These are phyloP conservation scores for Daubentonia madagascariensis DNA, from an alignment of 2,113 vertebrate species.

Conservation along the genomic window DNA sequence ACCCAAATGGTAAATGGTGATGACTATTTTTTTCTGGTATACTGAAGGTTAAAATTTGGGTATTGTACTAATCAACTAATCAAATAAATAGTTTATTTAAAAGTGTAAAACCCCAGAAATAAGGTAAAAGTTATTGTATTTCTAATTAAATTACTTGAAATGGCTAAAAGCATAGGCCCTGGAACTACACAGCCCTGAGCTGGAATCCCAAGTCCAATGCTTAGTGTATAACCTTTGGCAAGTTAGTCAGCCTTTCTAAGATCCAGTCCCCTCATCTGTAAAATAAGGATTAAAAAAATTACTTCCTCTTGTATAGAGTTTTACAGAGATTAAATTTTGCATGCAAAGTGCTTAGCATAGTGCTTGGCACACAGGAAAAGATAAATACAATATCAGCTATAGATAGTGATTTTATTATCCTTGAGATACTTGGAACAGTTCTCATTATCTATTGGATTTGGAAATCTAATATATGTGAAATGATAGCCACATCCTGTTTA, in stretches of 20 bases:
- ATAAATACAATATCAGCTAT: neutral
- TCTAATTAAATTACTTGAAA: conserved; percentile 10
- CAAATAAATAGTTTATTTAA: neutral
- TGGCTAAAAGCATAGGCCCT: neutral
- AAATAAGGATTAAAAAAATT: conserved; percentile 45
- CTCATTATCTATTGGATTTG: neutral
- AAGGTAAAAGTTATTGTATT: neutral
- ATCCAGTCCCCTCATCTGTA: conserved; percentile 26
- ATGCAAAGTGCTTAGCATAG: neutral
- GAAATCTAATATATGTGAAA: neutral
- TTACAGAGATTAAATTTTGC: neutral
- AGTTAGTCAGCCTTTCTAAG: neutral
- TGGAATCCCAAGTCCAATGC: neutral
- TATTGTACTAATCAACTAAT: neutral
- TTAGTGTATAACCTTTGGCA: neutral
- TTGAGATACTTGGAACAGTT: neutral
- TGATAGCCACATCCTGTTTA: neutral
- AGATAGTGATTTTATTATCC: neutral
- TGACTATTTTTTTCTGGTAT: neutral
- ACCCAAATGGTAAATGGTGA: neutral
- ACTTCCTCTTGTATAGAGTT: conserved; percentile 1
- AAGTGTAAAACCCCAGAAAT: neutral
- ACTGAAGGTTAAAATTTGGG: neutral
- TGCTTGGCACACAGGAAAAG: neutral
- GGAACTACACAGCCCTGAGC: neutral